Evolutionary conservation across 2,888 invertebrate genomes (phyloP), one percentile per base, ranked within the genome.

Genomic region (Agriotes lineatus): DNA sequence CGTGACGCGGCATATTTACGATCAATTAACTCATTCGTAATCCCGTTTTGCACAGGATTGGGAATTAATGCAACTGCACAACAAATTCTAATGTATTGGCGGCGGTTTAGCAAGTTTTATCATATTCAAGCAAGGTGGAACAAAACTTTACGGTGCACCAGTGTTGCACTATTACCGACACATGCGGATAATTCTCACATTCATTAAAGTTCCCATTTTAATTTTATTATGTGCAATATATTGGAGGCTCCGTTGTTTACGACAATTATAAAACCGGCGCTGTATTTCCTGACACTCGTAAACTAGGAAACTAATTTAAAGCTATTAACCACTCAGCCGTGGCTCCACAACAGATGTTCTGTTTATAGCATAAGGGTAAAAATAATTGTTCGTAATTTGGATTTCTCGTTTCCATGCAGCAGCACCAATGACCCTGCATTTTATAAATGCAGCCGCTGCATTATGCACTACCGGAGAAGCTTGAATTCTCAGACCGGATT

Each of bases 221-320:
- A 59, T 59, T 69, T 69, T 64, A 69, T 59, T 64, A 59, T 12
- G n/a, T 50, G 19, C 7, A 50, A 44, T 50, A 37, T 56, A 60
- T 60, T 64, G 58, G 42, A 48, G 54, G 45, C 59, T 52, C 14
- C 58, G 44, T 64, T 64, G 68, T 69, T 69, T 58, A 54, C 59
- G 52, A 64, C 64, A 69, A 69, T 69, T 69, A 64, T 69, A 69
- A 69, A 69, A 69, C 63, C 68, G 68, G 54, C 57, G 68, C 22
- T 50, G 61, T 69, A 60, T 64, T 64, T 69, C 63, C 63, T 64
- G 68, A 60, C 68, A 60, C 54, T 69, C 64, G 44, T 69, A 69
- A 69, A 69, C 68, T 69, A 69, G 68, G 63, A 69, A 69, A 69
- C 68, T 69, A 69, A 69, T 69, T 69, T 64, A 64, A 69, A 56